These are phyloP conservation scores for Eristalinus aeneus DNA, from an alignment of 2,888 invertebrate genomes.

Conservation along the genomic window DNA sequence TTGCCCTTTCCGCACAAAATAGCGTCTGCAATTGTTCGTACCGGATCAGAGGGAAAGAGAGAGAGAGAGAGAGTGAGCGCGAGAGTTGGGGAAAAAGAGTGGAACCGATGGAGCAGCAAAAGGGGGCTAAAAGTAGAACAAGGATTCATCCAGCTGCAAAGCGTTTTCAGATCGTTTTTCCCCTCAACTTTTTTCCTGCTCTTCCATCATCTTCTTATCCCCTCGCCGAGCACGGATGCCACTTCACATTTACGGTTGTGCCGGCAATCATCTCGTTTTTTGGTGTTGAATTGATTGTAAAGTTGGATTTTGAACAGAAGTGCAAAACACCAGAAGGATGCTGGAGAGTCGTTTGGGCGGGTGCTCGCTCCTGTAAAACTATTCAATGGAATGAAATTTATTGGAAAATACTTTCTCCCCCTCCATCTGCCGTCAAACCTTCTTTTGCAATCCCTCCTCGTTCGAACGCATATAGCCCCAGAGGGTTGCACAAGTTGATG, in stretches of 20 bases:
- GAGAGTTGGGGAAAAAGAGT: too few relatives aligned
- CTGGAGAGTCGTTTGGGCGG: not conserved
- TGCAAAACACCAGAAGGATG: constrained; percentile 29
- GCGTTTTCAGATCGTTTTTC: constrained; percentile 56
- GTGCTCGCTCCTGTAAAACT: constrained; percentile 30
- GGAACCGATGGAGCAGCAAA: not conserved
- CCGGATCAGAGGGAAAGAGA: not conserved
- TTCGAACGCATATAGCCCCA: not conserved
- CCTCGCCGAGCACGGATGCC: not conserved
- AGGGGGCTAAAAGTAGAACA: constrained; percentile 42
- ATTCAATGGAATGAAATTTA: constrained; percentile 63
- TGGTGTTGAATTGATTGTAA: constrained; percentile 67
- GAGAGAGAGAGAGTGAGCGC: not conserved
- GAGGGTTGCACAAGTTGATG: not conserved
- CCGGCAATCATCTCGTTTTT: constrained; percentile 52
- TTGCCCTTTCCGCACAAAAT: constrained; percentile 57
- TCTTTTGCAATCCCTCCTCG: too few relatives aligned
- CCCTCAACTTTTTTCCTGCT: constrained; percentile 2
- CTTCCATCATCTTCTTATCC: not conserved
- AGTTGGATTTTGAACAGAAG: constrained; percentile 56
- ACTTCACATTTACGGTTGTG: constrained; percentile 41
- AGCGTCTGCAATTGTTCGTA: constrained; percentile 63
- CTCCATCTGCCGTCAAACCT: not conserved
- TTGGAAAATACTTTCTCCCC: constrained; percentile 60
- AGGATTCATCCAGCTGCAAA: constrained; percentile 61